phyloP scores from a whole-genome alignment of 1,140 invertebrate genomes.

The Aphelinus certus region DNA sequence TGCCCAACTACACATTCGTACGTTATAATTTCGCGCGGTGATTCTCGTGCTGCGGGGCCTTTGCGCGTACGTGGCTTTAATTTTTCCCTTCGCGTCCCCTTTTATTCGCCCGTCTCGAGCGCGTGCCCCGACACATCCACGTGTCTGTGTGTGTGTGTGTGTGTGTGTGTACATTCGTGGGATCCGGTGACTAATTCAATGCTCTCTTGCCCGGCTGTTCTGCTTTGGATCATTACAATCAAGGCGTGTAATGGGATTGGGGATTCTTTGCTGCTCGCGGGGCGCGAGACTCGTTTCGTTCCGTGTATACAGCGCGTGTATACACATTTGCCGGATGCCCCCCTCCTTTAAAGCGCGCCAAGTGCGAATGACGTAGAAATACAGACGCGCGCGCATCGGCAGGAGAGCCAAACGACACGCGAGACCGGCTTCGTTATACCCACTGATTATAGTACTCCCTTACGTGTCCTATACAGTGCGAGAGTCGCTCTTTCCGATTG shows the following conservation, averaged over 20 bases:
- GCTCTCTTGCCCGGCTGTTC: neutral
- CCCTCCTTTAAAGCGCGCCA: neutral
- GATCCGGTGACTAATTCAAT: conserved; percentile 14
- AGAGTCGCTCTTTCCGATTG: too few relatives aligned
- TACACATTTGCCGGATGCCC: too few relatives aligned
- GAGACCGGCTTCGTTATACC: too few relatives aligned
- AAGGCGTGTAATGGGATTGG: conserved; percentile 18
- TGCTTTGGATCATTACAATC: conserved; percentile 38
- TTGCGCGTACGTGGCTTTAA: neutral
- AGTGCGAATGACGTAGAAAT: neutral
- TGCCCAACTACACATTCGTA: conserved; percentile 16
- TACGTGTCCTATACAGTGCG: too few relatives aligned
- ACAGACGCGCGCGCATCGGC: too few relatives aligned
- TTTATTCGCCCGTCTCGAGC: neutral
- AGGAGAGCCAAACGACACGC: too few relatives aligned
- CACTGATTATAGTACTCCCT: too few relatives aligned
- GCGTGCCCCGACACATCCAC: too few relatives aligned
- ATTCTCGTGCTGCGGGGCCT: conserved; percentile 3
- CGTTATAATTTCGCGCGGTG: conserved; percentile 27
- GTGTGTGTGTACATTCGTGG: neutral
- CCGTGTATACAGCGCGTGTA: too few relatives aligned
- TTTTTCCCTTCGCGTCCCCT: conserved; percentile 7
- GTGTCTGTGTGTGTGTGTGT: neutral
- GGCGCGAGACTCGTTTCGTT: too few relatives aligned
- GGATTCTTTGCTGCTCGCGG: neutral